Evolutionary conservation across 1,140 invertebrate genomes (phyloP), one percentile per base, ranked within the genome.

Genomic region (Nymphalis io): DNA sequence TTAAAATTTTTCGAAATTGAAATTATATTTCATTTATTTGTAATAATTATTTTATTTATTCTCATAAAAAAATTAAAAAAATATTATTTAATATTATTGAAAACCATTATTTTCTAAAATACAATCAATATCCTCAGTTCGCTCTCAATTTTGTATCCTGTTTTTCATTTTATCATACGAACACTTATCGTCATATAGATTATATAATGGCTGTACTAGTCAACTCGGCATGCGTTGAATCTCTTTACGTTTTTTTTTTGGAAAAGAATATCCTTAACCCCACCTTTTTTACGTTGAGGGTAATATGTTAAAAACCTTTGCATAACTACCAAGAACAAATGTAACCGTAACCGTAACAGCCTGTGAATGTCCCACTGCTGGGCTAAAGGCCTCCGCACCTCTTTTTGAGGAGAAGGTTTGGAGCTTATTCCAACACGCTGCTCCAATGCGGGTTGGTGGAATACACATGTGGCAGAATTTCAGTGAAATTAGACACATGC

Each of bases 71-170:
- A 21, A 53, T 53, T n/a, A n/a, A n/a, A n/a, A 13, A 12, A 1
- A 21, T 55, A 27, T 15, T 23, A n/a, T 21, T 27, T 57, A 42
- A 65, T n/a, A 42, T 8, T 18, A 0, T 67, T 59, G 27, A 55
- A 23, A 55, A 55, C 0, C n/a, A 27, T 55, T 55, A 55, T 55
- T 55, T 27, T 55, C 51, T 57, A 16, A 61, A 48, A 63, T 58
- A 58, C 40, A 69, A 69, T 67, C 55, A 67, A 61, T 61, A 27
- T 61, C 46, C 48, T 44, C 20, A 53, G 46, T 61, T 21, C 33
- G 60, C 40, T 58, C 60, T 51, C 23, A 69, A 63, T 63, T 59
- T 21, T 12, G 40, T 59, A 38, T 69, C 51, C 60, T 63, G 53
- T 63, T 69, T 48, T 57, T 57, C 51, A 21, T 20, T 27, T 55